Evolutionary conservation across 1,140 invertebrate genomes (phyloP).

Genomic region (Oreohelix idahoensis): DNA sequence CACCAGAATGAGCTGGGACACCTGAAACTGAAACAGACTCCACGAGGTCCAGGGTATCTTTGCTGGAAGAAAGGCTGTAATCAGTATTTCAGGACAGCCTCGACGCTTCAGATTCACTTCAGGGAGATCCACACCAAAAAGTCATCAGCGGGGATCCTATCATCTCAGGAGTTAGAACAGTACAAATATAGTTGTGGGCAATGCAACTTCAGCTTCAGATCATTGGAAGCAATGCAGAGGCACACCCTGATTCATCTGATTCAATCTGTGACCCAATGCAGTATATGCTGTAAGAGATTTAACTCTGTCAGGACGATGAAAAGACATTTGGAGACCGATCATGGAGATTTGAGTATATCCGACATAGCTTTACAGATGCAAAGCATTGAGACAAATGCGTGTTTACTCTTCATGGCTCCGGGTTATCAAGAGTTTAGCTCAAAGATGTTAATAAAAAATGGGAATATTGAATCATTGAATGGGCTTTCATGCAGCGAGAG

Average conservation of each 20-base stretch:
- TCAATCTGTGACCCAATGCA: conserved; percentile 93
- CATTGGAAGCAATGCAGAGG: conserved; percentile 91
- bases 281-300: conserved; percentile 91
- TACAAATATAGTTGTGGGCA: conserved; percentile 67
- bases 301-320: conserved; percentile 90
- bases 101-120: conserved; percentile 83
- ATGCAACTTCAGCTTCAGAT: conserved; percentile 96
- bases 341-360: conserved; percentile 86
- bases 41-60: conserved; percentile 86
- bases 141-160: conserved; percentile 74
- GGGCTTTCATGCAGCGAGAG: not conserved
- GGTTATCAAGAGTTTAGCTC: not conserved
- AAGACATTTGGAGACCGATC: conserved; percentile 90
- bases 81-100: conserved; percentile 84
- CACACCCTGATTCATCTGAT: conserved; percentile 96
- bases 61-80: conserved; percentile 93
- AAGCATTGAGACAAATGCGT: conserved; percentile 50
- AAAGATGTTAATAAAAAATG: not conserved
- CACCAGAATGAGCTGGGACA: conserved; percentile 91
- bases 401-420: not conserved
- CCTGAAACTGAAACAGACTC: conserved; percentile 86
- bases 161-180: conserved; percentile 75
- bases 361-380: conserved; percentile 74
- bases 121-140: conserved; percentile 84
- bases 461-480: not conserved